Percentiles rank a stretch among this genome's conserved stretches.
Conservation (phyloP, 2,113 vertebrate species). For the Ivindomyrus marchei region DNA sequence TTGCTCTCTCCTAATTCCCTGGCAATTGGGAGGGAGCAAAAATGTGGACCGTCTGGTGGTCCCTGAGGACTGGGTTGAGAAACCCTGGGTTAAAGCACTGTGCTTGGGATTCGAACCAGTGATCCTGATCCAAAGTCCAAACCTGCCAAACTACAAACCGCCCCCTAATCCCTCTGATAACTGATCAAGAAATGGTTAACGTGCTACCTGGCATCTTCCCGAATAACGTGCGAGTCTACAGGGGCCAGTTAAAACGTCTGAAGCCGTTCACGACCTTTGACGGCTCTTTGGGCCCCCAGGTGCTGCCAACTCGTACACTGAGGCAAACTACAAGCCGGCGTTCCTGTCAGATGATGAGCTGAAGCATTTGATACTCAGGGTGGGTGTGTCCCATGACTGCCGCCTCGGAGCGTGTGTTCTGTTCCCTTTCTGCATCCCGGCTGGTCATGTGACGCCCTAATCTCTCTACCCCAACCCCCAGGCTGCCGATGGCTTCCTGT, state of each 20-base stretch:
- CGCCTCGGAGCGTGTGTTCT: neutral
- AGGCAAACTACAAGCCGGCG: conserved; percentile 97
- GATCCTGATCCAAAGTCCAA: neutral
- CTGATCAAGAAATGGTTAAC: neutral
- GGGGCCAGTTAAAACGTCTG: neutral
- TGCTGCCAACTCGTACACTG: conserved; percentile 92
- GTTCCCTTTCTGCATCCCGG: neutral
- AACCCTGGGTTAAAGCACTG: neutral
- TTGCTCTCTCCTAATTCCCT: no score
- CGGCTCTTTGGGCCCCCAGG: conserved; percentile 53
- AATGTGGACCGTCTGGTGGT: no score
- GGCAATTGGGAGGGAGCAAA: no score
- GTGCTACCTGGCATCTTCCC: neutral
- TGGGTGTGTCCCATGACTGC: conserved; percentile 47
- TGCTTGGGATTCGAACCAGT: neutral
- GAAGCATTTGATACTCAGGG: conserved; percentile 95
- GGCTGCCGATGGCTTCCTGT: conserved; percentile 97
- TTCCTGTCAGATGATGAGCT: conserved; percentile 96
- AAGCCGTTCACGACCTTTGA: neutral
- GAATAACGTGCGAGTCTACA: neutral
- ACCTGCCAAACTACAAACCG: neutral
- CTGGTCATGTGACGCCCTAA: neutral
- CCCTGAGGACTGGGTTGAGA: no score
- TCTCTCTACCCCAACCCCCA: conserved; percentile 43
- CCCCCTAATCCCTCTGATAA: neutral